phyloP scores from a whole-genome alignment of 2,888 invertebrate genomes.

The Cancer borealis region DNA sequence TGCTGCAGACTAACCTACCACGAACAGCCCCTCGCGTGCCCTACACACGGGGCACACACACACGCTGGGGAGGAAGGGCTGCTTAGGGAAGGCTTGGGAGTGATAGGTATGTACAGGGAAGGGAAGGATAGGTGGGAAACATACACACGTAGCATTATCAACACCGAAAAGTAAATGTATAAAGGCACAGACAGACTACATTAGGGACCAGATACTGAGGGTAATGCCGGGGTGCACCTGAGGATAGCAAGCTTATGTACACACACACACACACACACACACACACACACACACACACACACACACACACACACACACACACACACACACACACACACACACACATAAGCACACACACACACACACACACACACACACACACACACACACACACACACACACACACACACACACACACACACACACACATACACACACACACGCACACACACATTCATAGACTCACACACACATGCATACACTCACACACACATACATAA shows the following conservation, averaged over 20 bases:
- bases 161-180: slow-evolving; percentile 1
- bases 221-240: no score
- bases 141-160: not conserved
- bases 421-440: slow-evolving; percentile 52
- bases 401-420: not conserved
- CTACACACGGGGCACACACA: not conserved
- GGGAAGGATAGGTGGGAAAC: not conserved
- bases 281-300: slow-evolving; percentile 46
- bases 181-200: not conserved
- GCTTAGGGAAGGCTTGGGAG: not conserved
- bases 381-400: slow-evolving; percentile 49
- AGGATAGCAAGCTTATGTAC: not conserved
- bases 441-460: slow-evolving; percentile 56
- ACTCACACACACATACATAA: slow-evolving; percentile 3
- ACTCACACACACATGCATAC: slow-evolving; percentile 18
- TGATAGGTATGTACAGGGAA: not conserved
- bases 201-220: not conserved
- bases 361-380: slow-evolving; percentile 55
- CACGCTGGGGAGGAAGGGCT: not conserved
- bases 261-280: not conserved
- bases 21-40: not conserved
- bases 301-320: slow-evolving; percentile 28
- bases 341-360: slow-evolving; percentile 51
- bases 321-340: slow-evolving; percentile 40
- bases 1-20: not conserved